Base-by-base conservation (phyloP, 2,888 invertebrate genomes). In the Anodontia alba region DNA sequence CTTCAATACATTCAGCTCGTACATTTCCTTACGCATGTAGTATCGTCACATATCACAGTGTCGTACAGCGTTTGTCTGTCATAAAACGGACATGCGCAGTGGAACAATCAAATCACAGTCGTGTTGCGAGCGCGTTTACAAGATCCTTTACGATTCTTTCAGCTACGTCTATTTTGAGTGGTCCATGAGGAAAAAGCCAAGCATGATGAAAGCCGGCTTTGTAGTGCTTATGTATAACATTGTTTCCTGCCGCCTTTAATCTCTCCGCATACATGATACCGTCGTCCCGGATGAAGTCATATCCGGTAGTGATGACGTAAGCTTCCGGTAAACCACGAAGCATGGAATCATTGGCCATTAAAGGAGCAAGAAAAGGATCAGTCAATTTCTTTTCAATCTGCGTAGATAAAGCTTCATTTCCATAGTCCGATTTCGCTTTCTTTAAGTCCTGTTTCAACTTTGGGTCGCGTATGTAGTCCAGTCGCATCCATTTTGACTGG, bases 191-290 rank as follows among this genome's bases (percentile, higher is more conserved):
- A 74, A 90, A 90, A 68, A 88, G 76, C 74, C 90, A 79, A 0
- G 90, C 82, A 51, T 86, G 86, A 51, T 91, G 92, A 78, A 90
- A 91, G 31, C 87, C 90, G n/a, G 86, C 84, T 1, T 83, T 70
- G 66, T 90, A 91, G 70, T 91, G 85, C n/a, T 78, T 83, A 26
- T 84, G 84, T 1, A 87, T 88, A 0, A 90, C 91, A 20, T 89
- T 84, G 31, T 91, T 92, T 0, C 90, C 90, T 8, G 84, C 77
- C n/a, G 84, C 86, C 74, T 86, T 80, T 66, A 94, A 81, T 73
- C 93, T 76, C 42, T 89, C 76, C 3, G 83, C 73, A 66, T 85
- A 87, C 83, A 87, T 85, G 7, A 87, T 78, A 1, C 85, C 85
- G n/a, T 87, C 87, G 62, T 87, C 87, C 17, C 87, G 51, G 17